A percentile compares a stretch with the other conserved stretches of the same genome.
Conservation (phyloP, 2,888 invertebrate species). For the Calephelis perditalis region DNA sequence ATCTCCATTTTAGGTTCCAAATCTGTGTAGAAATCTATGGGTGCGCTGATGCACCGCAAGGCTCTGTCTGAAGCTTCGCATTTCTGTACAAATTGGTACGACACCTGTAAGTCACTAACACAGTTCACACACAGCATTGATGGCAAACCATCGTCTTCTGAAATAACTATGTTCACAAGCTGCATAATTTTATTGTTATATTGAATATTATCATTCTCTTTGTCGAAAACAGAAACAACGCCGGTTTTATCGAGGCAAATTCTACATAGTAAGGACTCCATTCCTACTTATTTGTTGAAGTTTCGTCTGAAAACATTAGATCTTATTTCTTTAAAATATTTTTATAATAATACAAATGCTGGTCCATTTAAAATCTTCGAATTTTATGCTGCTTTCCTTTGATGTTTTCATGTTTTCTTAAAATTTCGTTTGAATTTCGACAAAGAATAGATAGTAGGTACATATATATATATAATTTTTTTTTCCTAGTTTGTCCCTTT, state of each 20-base stretch:
- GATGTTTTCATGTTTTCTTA: too few relatives aligned
- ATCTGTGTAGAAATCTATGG: conserved; percentile 32
- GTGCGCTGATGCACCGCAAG: conserved; percentile 42
- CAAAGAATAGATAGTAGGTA: too few relatives aligned
- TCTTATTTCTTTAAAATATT: too few relatives aligned
- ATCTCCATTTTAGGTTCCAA: conserved; percentile 26
- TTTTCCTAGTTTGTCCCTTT: too few relatives aligned
- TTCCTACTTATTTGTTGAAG: conserved; percentile 3
- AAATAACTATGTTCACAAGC: conserved; percentile 48
- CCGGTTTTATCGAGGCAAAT: conserved; percentile 56
- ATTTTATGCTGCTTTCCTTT: too few relatives aligned
- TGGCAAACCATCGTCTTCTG: conserved; percentile 56
- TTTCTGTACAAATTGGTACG: conserved; percentile 54
- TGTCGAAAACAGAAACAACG: conserved; percentile 49
- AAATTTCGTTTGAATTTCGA: too few relatives aligned
- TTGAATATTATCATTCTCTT: conserved; percentile 43
- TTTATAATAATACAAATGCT: too few relatives aligned
- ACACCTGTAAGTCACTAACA: conserved; percentile 44
- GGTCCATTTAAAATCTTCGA: too few relatives aligned
- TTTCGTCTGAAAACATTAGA: too few relatives aligned
- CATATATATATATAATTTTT: too few relatives aligned
- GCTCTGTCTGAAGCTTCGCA: conserved; percentile 56
- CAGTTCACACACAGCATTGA: conserved; percentile 53
- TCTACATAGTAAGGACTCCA: conserved; percentile 45
- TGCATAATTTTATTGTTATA: conserved; percentile 53